Base-by-base conservation (phyloP, 2,888 invertebrate genomes). In the Hyles lineata region DNA sequence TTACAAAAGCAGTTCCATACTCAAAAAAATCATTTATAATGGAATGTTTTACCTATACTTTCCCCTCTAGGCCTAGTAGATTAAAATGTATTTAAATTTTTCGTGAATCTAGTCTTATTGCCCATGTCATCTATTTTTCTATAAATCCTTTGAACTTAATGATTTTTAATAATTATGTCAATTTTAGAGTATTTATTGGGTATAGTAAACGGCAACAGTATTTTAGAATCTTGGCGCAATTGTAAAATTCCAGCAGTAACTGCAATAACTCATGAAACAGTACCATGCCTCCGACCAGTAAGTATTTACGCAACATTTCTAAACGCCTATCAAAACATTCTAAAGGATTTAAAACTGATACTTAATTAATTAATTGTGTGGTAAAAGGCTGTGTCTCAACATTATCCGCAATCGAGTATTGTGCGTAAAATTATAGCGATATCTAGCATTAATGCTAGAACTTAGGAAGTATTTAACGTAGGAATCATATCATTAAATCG, bases 141-240 rank as follows among this genome's bases (percentile, higher is more conserved):
- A 76, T 73, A 77, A 80, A 74, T 78, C 80, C 78, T 77, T 82
- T 78, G 82, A 84, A 83, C 85, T 89, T 83, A 82, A 88, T 89
- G 85, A 82, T 87, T 90, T 90, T 89, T 85, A 77, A 78, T 88
- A 88, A 89, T 86, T 89, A 94, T 94, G 94, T 82, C 85, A 85
- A 78, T 89, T 90, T 90, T 92, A 83, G 91, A 91, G 75, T 82
- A 87, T 86, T 82, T 92, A 84, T 88, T 87, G 79, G 82, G 79
- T 78, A 82, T 80, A 74, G 76, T 78, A 76, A 85, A 83, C 77
- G 76, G 76, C 74, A 78, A 82, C 62, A 75, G 74, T 73, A 73
- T 83, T 73, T 72, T 78, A 71, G 75, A 78, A 71, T 76, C 80
- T 76, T 84, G 82, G 81, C 76, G 79, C 74, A 77, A 60, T 32